Base-by-base conservation (phyloP, 1,140 invertebrate species). In the Trachymyrmex septentrionalis region DNA sequence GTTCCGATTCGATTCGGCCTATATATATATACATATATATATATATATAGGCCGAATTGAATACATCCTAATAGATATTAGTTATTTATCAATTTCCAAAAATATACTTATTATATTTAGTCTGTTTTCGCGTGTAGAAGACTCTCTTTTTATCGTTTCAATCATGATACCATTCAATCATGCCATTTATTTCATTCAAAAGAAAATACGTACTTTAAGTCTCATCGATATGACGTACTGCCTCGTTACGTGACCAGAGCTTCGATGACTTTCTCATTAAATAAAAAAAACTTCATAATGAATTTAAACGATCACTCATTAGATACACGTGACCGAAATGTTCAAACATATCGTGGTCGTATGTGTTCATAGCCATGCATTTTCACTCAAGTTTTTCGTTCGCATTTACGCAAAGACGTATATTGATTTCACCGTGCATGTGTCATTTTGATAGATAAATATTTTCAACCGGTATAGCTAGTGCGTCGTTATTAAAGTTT, bases 401-500 rank as follows among this genome's bases (percentile, higher is more conserved):
- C 3, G 6, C 53, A 66, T 38, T 55, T 38, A 82, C 24, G 14
- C 10, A n/a, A 4, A 44, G 19, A 81, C 4, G 4, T 57, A 21
- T 48, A n/a, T 61, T 7, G 19, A 14, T 6, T 48, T 80, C n/a
- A 14, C 10, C n/a, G 10, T 38, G 38, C 3, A 44, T 44, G 7
- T 30, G 30, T 30, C 21, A 21, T 48, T 48, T 12, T 12, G 38
- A 34, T 34, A 24, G 38, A 21, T 82, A 59, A 55, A 57, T 80
- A 67, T 63, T 55, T 80, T 55, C 16, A 1, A 21, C n/a, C 30
- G 14, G 2, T 38, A 67, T 24, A 24, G 14, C 7, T 4, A 34
- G 24, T 50, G 44, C 9, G 5, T 24, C 57, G 44, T 38, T 77
- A 77, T 63, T 77, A 34, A 63, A 63, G 57, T 48, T 82, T 82